Percentiles rank a stretch among this genome's conserved stretches.
These are phyloP conservation scores for Ostrea denselamellosa DNA, from an alignment of 1,140 invertebrate genomes.

Conservation along the genomic window DNA sequence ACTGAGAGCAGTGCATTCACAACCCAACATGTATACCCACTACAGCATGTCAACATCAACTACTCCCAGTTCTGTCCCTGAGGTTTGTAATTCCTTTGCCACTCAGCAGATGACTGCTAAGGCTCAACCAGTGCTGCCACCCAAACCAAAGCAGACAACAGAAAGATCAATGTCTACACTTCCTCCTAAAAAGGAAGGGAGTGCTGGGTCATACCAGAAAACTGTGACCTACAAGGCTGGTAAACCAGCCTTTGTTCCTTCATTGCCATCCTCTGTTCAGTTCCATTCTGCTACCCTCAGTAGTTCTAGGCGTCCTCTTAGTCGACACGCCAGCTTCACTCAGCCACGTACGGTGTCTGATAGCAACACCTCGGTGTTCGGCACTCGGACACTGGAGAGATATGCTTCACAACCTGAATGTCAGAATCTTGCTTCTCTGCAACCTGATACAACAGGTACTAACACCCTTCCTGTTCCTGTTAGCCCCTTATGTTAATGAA, in stretches of 20 bases:
- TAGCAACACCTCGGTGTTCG: conserved; percentile 8
- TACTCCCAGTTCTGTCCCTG: not conserved
- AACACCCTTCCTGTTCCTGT: conserved; percentile 40
- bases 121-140: conserved; percentile 48
- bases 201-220: conserved; percentile 1
- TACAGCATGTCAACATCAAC: not conserved
- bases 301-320: conserved; percentile 33
- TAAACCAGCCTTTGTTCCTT: conserved; percentile 31
- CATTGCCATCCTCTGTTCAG: conserved; percentile 46
- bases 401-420: conserved; percentile 66
- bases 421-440: conserved; percentile 63
- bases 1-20: not conserved
- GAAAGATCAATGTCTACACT: not conserved
- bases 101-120: conserved; percentile 48
- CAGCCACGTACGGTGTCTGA: not conserved
- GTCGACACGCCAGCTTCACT: conserved; percentile 45
- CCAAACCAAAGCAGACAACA: conserved; percentile 38
- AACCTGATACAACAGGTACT: conserved; percentile 63
- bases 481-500: not conserved
- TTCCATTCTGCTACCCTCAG: conserved; percentile 42
- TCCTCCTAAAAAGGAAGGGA: conserved; percentile 44
- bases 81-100: conserved; percentile 56
- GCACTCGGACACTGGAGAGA: conserved; percentile 55
- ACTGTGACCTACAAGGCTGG: conserved; percentile 38
- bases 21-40: conserved; percentile 14